Evolutionary conservation across 2,797 vertebrate species (phyloP).

Genomic region (Sebastes reedi): DNA sequence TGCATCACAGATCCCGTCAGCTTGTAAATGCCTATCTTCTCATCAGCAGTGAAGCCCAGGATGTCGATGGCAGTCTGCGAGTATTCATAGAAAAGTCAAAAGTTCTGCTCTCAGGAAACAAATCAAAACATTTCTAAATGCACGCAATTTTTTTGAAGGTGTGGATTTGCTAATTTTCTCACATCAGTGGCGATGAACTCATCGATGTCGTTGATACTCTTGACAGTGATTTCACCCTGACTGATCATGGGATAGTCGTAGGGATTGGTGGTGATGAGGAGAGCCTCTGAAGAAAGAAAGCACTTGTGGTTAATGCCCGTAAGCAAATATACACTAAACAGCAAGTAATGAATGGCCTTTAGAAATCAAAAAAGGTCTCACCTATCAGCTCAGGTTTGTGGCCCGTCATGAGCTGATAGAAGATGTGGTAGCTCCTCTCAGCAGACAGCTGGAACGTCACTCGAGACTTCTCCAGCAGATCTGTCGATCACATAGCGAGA

Average conservation of each 20-base stretch:
- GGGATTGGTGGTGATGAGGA: conserved; percentile 88
- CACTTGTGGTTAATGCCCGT: neutral
- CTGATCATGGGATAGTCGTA: conserved; percentile 86
- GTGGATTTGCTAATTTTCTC: conserved; percentile 47
- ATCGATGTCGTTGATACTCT: conserved; percentile 88
- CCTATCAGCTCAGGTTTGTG: conserved; percentile 89
- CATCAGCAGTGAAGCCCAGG: conserved; percentile 86
- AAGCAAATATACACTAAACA: neutral
- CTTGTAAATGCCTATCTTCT: conserved; percentile 87
- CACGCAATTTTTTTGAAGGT: neutral
- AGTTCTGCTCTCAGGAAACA: neutral
- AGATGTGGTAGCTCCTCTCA: conserved; percentile 91
- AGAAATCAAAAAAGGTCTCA: conserved; percentile 53
- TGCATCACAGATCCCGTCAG: conserved; percentile 89
- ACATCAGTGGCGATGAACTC: conserved; percentile 91
- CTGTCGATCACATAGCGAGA: conserved; percentile 62
- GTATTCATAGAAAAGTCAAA: neutral
- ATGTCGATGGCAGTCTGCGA: conserved; percentile 87
- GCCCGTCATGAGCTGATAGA: conserved; percentile 90
- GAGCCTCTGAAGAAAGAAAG: conserved; percentile 79
- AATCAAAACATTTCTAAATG: neutral
- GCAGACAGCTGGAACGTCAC: conserved; percentile 92
- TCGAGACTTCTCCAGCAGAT: conserved; percentile 93
- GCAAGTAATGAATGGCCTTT: neutral
- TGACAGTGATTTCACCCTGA: conserved; percentile 88